These are phyloP conservation scores for Ambastaia sidthimunki DNA, from an alignment of 2,797 vertebrate species.

Conservation along the genomic window DNA sequence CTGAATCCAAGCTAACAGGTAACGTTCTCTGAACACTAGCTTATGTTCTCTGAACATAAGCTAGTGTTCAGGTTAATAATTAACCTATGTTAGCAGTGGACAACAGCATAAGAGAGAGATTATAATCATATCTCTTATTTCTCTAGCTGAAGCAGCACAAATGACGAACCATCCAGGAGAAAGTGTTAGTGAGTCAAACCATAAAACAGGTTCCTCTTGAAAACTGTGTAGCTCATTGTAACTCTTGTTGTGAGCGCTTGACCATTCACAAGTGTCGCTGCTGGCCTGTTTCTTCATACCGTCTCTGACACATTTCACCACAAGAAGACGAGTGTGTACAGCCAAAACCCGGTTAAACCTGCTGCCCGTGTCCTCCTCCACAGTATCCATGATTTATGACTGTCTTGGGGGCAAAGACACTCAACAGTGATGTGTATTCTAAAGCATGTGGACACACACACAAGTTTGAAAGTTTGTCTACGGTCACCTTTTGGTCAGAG, in stretches of 20 bases:
- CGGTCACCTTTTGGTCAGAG: background rate
- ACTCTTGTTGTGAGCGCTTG: background rate
- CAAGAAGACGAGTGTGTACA: slow-evolving; percentile 27
- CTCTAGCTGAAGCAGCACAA: background rate
- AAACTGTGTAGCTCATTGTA: background rate
- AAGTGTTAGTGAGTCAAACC: background rate
- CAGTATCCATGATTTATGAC: slow-evolving; percentile 45
- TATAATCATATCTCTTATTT: background rate
- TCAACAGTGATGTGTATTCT: slow-evolving; percentile 30
- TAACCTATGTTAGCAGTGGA: too few species aligned
- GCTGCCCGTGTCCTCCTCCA: slow-evolving; percentile 14
- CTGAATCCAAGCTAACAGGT: too few species aligned
- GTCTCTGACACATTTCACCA: slow-evolving; percentile 37
- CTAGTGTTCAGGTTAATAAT: too few species aligned
- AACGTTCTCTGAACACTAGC: too few species aligned
- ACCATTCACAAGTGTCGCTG: background rate
- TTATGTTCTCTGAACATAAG: too few species aligned
- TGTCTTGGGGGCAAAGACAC: slow-evolving; percentile 38
- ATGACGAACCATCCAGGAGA: background rate
- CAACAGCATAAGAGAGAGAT: too few species aligned
- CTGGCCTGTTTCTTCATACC: slow-evolving; percentile 26
- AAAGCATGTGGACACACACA: slow-evolving; percentile 27
- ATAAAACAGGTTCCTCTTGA: background rate
- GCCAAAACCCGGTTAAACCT: slow-evolving; percentile 6
- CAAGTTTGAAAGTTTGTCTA: slow-evolving; percentile 26